Conservation (phyloP, 64 coral and sea anemone species). For the Orbicella faveolata region DNA sequence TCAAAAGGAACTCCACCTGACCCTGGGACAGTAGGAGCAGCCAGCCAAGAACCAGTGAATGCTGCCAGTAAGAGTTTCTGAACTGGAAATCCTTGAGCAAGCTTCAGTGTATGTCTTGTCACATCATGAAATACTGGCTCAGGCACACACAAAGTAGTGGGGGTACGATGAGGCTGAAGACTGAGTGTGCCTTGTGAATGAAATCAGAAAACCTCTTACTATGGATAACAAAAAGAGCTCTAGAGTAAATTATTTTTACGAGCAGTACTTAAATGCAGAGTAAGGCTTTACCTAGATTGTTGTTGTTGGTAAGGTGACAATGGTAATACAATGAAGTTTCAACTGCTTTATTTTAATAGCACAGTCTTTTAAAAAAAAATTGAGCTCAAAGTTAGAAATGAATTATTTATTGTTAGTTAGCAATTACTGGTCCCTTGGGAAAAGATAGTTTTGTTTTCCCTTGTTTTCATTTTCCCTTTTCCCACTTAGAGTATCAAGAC, state of each 20-base stretch:
- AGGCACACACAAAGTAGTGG: constrained; percentile 89
- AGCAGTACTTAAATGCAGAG: not conserved
- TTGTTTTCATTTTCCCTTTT: too few species aligned
- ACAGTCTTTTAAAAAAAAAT: too few species aligned
- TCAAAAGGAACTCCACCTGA: constrained; percentile 88
- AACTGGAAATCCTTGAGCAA: constrained; percentile 83
- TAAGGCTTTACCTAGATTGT: not conserved
- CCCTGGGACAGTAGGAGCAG: constrained; percentile 51
- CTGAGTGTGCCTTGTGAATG: constrained; percentile 45
- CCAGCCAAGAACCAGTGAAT: constrained; percentile 85
- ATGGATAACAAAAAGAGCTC: not conserved
- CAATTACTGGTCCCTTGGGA: too few species aligned
- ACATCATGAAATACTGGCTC: constrained; percentile 95
- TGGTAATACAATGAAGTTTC: too few species aligned
- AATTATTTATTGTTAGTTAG: too few species aligned
- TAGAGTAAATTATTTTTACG: not conserved
- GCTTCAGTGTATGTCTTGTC: constrained; percentile 69
- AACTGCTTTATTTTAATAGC: too few species aligned
- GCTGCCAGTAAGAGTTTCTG: constrained; percentile 90
- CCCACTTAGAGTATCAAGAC: too few species aligned
- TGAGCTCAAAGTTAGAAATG: too few species aligned
- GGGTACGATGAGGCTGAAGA: constrained; percentile 78
- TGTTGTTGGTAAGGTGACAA: too few species aligned
- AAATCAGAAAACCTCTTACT: not conserved
- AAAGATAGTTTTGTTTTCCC: too few species aligned